Evolutionary conservation across 2,888 invertebrate species (phyloP).

Genomic region (Syrphus vitripennis): DNA sequence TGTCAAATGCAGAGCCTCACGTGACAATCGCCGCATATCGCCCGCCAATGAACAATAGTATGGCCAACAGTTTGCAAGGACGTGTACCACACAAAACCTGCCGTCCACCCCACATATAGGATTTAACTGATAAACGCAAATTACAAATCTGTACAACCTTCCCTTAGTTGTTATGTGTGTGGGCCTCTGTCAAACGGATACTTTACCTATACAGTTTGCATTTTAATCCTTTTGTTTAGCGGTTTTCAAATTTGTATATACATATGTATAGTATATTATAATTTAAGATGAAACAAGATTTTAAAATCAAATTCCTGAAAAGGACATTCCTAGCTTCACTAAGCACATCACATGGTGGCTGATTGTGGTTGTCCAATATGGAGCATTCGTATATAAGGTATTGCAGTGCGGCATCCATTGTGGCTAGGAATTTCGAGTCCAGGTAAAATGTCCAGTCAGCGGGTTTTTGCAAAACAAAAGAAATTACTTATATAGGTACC

Average conservation of each 20-base stretch:
- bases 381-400: not conserved
- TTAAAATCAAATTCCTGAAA: conserved; percentile 48
- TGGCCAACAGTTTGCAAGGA: conserved; percentile 40
- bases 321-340: conserved; percentile 37
- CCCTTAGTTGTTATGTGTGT: too few relatives aligned
- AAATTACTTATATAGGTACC: conserved; percentile 48
- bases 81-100: conserved; percentile 32
- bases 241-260: not conserved
- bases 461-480: conserved; percentile 60
- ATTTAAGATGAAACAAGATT: conserved; percentile 56
- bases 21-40: conserved; percentile 45
- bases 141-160: not conserved
- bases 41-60: conserved; percentile 60
- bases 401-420: conserved; percentile 18
- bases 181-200: too few relatives aligned
- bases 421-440: conserved; percentile 56
- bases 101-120: not conserved
- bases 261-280: not conserved
- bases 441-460: conserved; percentile 69
- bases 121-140: conserved; percentile 47
- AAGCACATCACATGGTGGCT: not conserved
- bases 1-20: conserved; percentile 62
- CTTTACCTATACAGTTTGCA: conserved; percentile 15
- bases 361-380: not conserved
- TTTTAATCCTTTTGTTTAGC: conserved; percentile 39